phyloP scores from a whole-genome alignment of 2,797 vertebrate genomes.

The Pogonophryne albipinna region DNA sequence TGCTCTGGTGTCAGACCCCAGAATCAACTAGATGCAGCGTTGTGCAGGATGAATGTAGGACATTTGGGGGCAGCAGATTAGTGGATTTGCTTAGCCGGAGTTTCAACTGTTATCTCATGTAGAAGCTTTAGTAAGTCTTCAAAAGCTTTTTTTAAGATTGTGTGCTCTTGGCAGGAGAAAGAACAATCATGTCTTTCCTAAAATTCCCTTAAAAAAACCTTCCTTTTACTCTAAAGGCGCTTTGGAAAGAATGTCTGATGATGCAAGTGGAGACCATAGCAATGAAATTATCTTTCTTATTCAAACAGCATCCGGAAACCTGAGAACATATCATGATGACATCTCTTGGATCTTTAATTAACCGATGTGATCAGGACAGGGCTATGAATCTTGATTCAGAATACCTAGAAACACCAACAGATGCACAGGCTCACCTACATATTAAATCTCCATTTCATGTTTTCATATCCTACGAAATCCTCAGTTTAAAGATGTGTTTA shows the following conservation, averaged over 20 bases:
- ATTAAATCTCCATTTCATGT: not conserved
- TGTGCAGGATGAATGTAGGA: conserved; percentile 7
- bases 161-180: conserved; percentile 36
- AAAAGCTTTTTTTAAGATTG: conserved; percentile 35
- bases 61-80: conserved; percentile 25
- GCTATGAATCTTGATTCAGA: conserved; percentile 41
- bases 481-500: not conserved
- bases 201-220: not conserved
- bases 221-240: conserved; percentile 33
- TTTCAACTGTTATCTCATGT: conserved; percentile 3
- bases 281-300: conserved; percentile 54
- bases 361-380: conserved; percentile 40
- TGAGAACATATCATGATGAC: conserved; percentile 57
- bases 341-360: conserved; percentile 71
- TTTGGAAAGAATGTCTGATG: conserved; percentile 60
- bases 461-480: not conserved
- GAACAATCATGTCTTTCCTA: conserved; percentile 37
- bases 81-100: conserved; percentile 35
- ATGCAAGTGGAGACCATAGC: conserved; percentile 62
- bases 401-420: conserved; percentile 1
- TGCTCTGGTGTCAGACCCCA: not conserved
- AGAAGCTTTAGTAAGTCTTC: conserved; percentile 17
- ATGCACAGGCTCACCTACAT: not conserved
- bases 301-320: conserved; percentile 42
- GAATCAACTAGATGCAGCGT: conserved; percentile 26